Evolutionary conservation across 2,888 invertebrate species (phyloP).

Genomic region (Patella pellucida): DNA sequence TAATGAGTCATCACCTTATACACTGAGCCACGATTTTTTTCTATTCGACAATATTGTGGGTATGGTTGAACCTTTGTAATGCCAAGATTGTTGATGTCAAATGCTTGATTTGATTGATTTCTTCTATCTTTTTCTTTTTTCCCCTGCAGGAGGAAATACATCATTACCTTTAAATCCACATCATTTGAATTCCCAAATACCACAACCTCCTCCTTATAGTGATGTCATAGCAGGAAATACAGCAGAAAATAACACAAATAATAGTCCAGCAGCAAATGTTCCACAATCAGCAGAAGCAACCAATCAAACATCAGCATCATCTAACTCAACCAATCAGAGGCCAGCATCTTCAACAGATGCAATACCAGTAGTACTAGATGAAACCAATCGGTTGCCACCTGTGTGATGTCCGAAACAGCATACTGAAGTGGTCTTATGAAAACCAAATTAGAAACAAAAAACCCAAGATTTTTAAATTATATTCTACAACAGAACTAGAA

Average conservation of each 20-base stretch:
- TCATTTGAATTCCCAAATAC: conserved; percentile 2
- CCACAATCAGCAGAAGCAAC: conserved; percentile 1
- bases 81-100: background rate
- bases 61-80: background rate
- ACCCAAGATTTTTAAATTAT: too few species aligned
- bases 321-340: conserved; percentile 19
- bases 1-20: too few species aligned
- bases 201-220: conserved; percentile 20
- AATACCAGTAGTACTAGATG: too few species aligned
- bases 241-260: background rate
- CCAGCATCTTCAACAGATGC: background rate
- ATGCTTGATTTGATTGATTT: background rate
- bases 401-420: too few species aligned
- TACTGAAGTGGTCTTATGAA: too few species aligned
- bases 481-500: too few species aligned
- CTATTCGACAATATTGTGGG: too few species aligned
- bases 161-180: conserved; percentile 16
- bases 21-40: too few species aligned
- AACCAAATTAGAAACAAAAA: too few species aligned
- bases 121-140: background rate
- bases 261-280: conserved; percentile 1
- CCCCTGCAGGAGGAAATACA: background rate
- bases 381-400: too few species aligned
- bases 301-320: conserved; percentile 4
- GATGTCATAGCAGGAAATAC: conserved; percentile 7